These are phyloP conservation scores for Lacanobia wlatinum DNA, from an alignment of 2,888 invertebrate species.

Conservation along the genomic window DNA sequence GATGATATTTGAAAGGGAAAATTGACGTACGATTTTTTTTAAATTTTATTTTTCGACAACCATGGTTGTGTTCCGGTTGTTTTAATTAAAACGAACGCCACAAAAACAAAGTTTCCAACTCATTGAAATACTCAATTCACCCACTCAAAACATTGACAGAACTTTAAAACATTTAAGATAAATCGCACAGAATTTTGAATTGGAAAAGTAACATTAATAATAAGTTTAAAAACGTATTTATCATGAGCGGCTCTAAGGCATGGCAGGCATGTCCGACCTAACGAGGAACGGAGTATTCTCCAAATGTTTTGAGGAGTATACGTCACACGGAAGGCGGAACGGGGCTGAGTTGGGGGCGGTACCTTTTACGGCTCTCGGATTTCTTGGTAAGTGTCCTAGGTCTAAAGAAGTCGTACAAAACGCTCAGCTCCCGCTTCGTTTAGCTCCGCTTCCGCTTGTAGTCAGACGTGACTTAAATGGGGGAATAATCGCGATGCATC, in stretches of 20 bases:
- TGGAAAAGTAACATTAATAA: slow-evolving; percentile 70
- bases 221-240: slow-evolving; percentile 75
- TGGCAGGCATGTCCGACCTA: slow-evolving; percentile 77
- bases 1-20: neutral
- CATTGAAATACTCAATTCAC: slow-evolving; percentile 50
- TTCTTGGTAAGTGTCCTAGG: slow-evolving; percentile 1
- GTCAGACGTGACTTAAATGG: slow-evolving; percentile 73
- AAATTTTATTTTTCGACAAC: neutral
- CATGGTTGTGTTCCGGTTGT: neutral
- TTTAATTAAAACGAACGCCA: slow-evolving; percentile 30
- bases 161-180: slow-evolving; percentile 64
- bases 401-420: neutral
- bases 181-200: slow-evolving; percentile 61
- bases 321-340: slow-evolving; percentile 62
- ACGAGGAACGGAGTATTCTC: slow-evolving; percentile 77
- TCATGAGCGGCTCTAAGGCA: slow-evolving; percentile 62
- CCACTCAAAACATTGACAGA: slow-evolving; percentile 49
- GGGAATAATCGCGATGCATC: slow-evolving; percentile 84
- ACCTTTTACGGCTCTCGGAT: slow-evolving; percentile 4
- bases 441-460: slow-evolving; percentile 3
- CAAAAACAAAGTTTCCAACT: slow-evolving; percentile 49
- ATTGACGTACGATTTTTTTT: neutral
- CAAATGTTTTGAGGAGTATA: slow-evolving; percentile 72
- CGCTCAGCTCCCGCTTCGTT: neutral
- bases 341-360: slow-evolving; percentile 27